A percentile compares a stretch with the other conserved stretches of the same genome.
These are phyloP conservation scores for Volucella bombylans DNA, from an alignment of 2,888 invertebrate species.

Conservation along the genomic window DNA sequence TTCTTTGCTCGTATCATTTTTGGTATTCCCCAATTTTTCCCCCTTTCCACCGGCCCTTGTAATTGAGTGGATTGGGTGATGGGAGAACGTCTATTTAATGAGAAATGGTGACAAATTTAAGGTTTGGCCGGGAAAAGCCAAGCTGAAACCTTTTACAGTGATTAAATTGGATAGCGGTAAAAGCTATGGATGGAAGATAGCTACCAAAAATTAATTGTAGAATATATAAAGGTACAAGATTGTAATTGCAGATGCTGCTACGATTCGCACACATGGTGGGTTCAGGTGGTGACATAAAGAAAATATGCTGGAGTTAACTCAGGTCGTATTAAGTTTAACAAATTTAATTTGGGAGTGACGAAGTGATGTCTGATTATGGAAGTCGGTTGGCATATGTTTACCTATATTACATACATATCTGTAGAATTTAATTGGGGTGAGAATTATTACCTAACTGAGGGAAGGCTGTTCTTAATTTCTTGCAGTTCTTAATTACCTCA, in stretches of 20 bases:
- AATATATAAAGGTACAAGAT: slow-evolving; percentile 70
- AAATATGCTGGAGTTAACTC: neutral
- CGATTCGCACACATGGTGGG: slow-evolving; percentile 9
- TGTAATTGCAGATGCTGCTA: slow-evolving; percentile 69
- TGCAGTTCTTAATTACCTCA: no score
- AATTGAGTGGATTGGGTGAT: neutral
- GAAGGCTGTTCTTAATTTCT: no score
- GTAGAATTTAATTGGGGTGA: no score
- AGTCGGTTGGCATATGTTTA: no score
- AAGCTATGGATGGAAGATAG: slow-evolving; percentile 33
- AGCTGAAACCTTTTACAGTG: slow-evolving; percentile 71
- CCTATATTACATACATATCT: no score
- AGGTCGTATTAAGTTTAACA: slow-evolving; percentile 24
- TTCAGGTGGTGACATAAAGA: neutral
- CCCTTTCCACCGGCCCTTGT: slow-evolving; percentile 13
- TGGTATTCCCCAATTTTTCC: slow-evolving; percentile 38
- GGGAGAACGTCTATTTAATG: neutral
- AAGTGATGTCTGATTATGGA: neutral
- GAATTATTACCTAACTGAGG: no score
- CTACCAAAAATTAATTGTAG: slow-evolving; percentile 69
- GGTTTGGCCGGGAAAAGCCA: slow-evolving; percentile 59
- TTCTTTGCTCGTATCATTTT: slow-evolving; percentile 52
- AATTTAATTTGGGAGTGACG: slow-evolving; percentile 39
- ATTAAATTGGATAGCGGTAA: slow-evolving; percentile 67
- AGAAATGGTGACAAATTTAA: slow-evolving; percentile 50